Evolutionary conservation across 2,797 vertebrate species (phyloP), one percentile per base, ranked within the genome.

Genomic region (Anguilla anguilla): DNA sequence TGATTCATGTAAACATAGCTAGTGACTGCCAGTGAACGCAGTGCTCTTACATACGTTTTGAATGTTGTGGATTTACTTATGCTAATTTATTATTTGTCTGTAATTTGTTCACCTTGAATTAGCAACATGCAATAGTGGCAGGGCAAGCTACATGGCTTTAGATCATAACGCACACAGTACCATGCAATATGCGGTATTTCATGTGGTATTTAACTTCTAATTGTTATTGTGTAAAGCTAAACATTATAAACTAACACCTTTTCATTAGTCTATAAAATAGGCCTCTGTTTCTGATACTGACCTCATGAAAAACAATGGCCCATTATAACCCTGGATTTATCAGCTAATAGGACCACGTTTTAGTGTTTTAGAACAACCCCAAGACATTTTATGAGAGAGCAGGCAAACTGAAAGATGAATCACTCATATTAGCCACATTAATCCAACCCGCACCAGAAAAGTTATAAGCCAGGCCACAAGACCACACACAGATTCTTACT

Each of bases 351-450:
- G 35, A 79, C 13, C 22, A 22, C 6, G 74, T 43, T 79, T 43
- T 79, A 79, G 11, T 39, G 39, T 46, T 46, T 46, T 19, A 22
- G 39, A 39, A 19, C 74, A 79, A 39, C 74, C 6, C 74, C 17
- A 79, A 46, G 10, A 39, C 64, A 39, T 77, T 72, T 72, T 28
- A 28, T 28, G 72, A 77, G 72, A 35, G 35, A 77, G 72, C 72
- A 77, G 72, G 35, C 11, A 77, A 3, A 77, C 72, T 64, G 57
- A 55, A 86, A 51, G 64, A 53, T 77, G 69, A 86, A 49, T 86
- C 86, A 81, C 59, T 86, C 86, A 81, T 67, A 77, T 74, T 79
- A 81, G 53, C 86, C 86, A 86, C 86, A 86, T 81, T 81, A 81
- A 79, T 72, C 72, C 13, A 22, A 79, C 13, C 74, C 35, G 35